Evolutionary conservation across 2,888 invertebrate genomes (phyloP).

Genomic region (Mesorhabditis spiculigera): DNA sequence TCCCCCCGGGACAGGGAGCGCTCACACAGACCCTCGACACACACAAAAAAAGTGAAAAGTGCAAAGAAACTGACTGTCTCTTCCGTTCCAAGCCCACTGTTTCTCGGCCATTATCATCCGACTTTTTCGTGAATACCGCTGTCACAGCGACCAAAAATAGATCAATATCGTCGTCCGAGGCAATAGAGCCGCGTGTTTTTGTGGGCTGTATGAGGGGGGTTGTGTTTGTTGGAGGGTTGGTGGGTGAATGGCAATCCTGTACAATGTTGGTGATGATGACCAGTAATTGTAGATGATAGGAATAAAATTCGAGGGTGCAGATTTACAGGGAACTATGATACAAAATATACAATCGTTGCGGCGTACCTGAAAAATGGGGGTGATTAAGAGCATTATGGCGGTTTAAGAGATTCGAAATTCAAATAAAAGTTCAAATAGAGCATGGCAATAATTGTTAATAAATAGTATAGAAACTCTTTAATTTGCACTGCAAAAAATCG

Average conservation of each 20-base stretch:
- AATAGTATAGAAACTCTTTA: no score
- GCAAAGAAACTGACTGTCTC: slow-evolving; percentile 1
- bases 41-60: neutral
- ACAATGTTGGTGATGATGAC: neutral
- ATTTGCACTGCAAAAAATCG: no score
- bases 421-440: no score
- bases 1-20: neutral
- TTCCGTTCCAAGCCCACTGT: slow-evolving; percentile 3
- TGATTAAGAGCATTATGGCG: no score
- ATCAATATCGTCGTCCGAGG: neutral
- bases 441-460: no score
- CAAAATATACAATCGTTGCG: neutral
- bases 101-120: neutral
- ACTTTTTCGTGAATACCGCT: neutral
- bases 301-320: neutral
- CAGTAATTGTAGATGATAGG: neutral
- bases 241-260: neutral
- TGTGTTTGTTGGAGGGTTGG: no score
- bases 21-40: neutral
- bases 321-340: slow-evolving; percentile 4
- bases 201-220: no score
- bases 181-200: no score
- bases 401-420: no score
- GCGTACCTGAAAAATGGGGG: no score
- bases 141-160: neutral